phyloP scores from a whole-genome alignment of 2,888 invertebrate genomes.

The Salticus scenicus region DNA sequence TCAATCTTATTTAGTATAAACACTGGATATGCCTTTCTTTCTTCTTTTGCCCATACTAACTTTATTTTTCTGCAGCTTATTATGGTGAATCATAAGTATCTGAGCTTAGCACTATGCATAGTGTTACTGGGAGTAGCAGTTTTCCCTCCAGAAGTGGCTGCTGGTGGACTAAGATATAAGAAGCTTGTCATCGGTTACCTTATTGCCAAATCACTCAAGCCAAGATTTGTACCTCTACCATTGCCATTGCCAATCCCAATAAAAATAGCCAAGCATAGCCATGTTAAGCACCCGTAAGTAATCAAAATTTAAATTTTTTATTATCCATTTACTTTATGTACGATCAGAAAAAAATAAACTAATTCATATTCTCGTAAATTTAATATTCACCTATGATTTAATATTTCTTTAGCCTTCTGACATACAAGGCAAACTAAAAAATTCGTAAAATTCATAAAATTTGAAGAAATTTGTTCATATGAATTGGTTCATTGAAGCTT shows the following conservation, averaged over 20 bases:
- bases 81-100: conserved; percentile 47
- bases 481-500: no score
- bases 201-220: conserved; percentile 63
- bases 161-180: conserved; percentile 46
- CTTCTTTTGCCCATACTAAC: not conserved
- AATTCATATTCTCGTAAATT: no score
- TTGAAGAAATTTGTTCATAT: no score
- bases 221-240: conserved; percentile 62
- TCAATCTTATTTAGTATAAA: no score
- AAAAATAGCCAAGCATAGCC: conserved; percentile 59
- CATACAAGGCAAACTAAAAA: no score
- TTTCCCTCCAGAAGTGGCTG: conserved; percentile 53
- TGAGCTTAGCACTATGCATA: conserved; percentile 38
- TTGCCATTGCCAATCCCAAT: conserved; percentile 61
- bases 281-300: conserved; percentile 68
- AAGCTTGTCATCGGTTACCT: conserved; percentile 48
- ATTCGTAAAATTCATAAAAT: no score
- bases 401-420: no score
- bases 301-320: not conserved
- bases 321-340: no score
- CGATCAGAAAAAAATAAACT: no score
- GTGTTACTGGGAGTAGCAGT: conserved; percentile 32
- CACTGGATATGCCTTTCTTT: no score
- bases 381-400: no score
- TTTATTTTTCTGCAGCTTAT: conserved; percentile 25